Evolutionary conservation across 2,888 invertebrate genomes (phyloP), one percentile per base, ranked within the genome.

Genomic region (Drosophila phalerata): DNA sequence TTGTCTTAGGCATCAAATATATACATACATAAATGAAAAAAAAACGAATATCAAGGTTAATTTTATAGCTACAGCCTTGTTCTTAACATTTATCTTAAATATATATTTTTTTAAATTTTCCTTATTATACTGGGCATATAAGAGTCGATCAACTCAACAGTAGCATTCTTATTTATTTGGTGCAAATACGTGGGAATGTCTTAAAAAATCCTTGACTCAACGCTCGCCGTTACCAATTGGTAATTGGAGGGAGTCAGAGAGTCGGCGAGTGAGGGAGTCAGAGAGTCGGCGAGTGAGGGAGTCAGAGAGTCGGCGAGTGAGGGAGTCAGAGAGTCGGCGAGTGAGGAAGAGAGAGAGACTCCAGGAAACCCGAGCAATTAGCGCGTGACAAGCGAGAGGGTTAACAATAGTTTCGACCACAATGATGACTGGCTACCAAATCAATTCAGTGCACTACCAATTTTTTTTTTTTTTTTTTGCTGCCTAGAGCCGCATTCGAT

Each of bases 141-240:
- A 37, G 6, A n/a, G 37, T 37, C 37, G 37, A 37, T n/a, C n/a
- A 37, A 3, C n/a, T 34, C 13, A 13, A 34, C 8, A n/a, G 6
- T n/a, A 8, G n/a, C 13, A n/a, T 37, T n/a, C 37, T n/a, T n/a
- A 8, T 8, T n/a, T 37, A 32, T 62, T 60, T 48, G 13, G 15
- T 13, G 38, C 34, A 43, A 22, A 47, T 62, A 79, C 88, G 85
- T 88, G 88, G 76, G 76, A 73, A 79, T 68, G 62, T 80, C 45
- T 45, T 34, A 40, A 15, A 43, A 43, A 65, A 72, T 88, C 88
- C 85, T 82, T 82, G 81, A 81, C 62, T 53, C 61, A 43, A 28
- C 22, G 69, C 37, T 69, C 45, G 69, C 49, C 55, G 48, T 49
- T 53, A 42, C 66, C 22, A 75, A 83, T 83, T 57, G 60, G 34